These are phyloP conservation scores for Gryllus bimaculatus DNA, from an alignment of 1,140 invertebrate species.

Conservation along the genomic window DNA sequence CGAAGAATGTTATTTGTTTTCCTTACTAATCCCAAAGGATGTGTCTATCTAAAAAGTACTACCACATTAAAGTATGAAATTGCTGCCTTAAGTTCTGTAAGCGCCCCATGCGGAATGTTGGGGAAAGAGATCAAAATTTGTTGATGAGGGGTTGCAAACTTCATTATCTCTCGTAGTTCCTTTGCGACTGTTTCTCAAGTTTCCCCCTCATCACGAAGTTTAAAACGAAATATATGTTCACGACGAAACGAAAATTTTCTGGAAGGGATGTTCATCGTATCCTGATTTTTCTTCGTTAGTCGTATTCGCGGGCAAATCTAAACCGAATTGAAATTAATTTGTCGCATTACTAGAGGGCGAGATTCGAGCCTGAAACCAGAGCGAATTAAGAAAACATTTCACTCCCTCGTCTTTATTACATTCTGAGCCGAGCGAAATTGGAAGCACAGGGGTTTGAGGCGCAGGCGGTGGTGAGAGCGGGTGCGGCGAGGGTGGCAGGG, in stretches of 20 bases:
- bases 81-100: too few relatives aligned
- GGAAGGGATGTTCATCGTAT: not conserved
- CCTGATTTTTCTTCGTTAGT: not conserved
- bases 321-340: not conserved
- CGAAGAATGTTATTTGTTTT: too few relatives aligned
- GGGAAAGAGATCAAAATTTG: too few relatives aligned
- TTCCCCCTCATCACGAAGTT: not conserved
- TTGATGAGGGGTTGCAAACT: not conserved
- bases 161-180: not conserved
- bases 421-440: not conserved
- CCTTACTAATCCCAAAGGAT: too few relatives aligned
- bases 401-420: not conserved
- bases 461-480: too few relatives aligned
- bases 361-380: not conserved
- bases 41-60: too few relatives aligned
- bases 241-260: not conserved
- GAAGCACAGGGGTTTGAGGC: too few relatives aligned
- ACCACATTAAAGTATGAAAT: too few relatives aligned
- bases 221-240: not conserved
- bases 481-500: too few relatives aligned
- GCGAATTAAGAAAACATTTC: not conserved
- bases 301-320: not conserved
- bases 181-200: not conserved
- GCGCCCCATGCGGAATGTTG: too few relatives aligned
- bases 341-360: not conserved